Evolutionary conservation across 2,113 vertebrate genomes (phyloP), one percentile per base, ranked within the genome.

Genomic region (Amphilophus citrinellus): DNA sequence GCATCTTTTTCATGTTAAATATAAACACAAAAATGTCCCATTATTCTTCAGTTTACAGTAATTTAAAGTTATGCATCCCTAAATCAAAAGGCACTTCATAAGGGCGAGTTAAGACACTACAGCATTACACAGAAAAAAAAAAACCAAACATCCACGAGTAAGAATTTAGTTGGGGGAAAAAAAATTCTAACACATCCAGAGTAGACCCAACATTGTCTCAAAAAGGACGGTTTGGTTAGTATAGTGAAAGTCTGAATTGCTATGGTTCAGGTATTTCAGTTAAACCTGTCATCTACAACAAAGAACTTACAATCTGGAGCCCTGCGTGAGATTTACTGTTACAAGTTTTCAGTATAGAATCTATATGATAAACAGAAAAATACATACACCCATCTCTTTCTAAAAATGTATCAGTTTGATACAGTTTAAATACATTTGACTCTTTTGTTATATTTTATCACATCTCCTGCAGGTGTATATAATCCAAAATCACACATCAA

Each of bases 51-150:
- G 37, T 66, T 66, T 24, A n/a, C n/a, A n/a, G n/a, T n/a, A n/a
- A 42, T 9, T 66, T 39, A 15, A n/a, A 66, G 22, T 66, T 9
- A 66, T 66, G 0, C 11, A 24, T 24, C 13, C 13, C 14, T 65
- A n/a, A 42, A 14, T 65, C 35, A 37, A 37, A 37, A 37, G 35
- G 7, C 10, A 44, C 2, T 13, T 42, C 4, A 14, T 3, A 8
- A 2, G n/a, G 14, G 37, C 5, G 11, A 4, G 0, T 22, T 66
- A 44, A 66, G 42, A 66, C 0, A 0, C 39, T 0, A 17, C 39
- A 66, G 7, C 7, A 0, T 66, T 13, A 66, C 42, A 44, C 42
- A 13, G n/a, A 44, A 15, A 44, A 9, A 65, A n/a, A 39, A 42
- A 2, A 44, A 65, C 20, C 20, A 65, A n/a, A 65, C 39, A 42